Base-by-base conservation (phyloP, 2,888 invertebrate genomes). In the Mechanitis messenoides region DNA sequence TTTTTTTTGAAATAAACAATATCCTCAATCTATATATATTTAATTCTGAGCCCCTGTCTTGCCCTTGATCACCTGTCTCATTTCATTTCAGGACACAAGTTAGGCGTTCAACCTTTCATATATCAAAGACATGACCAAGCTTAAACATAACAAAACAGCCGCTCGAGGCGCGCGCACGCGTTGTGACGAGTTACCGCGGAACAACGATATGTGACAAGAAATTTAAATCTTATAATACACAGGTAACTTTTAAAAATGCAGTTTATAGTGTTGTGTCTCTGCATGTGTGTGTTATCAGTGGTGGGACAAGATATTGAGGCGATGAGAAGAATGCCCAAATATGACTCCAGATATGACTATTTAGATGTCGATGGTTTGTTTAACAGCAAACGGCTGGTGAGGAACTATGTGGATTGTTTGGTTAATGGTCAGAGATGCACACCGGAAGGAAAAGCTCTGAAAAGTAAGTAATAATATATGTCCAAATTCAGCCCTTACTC, bases 361-460 rank as follows among this genome's bases (percentile, higher is more conserved):
- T 82, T 95, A 70, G 93, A 94, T 77, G 85, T 95, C 35, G 93
- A 94, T 68, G 91, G 92, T 55, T 91, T 95, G 70, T 87, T 95
- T 72, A 91, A 91, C 56, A 94, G 93, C 77, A 92, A 93, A 71
- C 89, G 94, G 72, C 83, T 95, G 69, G 91, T 95, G 57, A 92
- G 91, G 67, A 93, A 93, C 74, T 95, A 95, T 83, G 92, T 93
- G 71, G 92, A 93, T 62, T 95, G 95, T 78, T 82, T 95, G 58
- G 85, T 94, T 63, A 92, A 91, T 68, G 87, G 91, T 67, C 93
- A 93, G 70, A 92, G 94, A 57, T 95, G 94, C 78, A 92, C 94
- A 47, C 93, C 94, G 2, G 94, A 94, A 84, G 94, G 94, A 68
- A 91, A 92, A 71, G 93, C 93, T 64, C 83, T 94, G 61, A 94